Percentiles rank a stretch among this genome's conserved stretches.
Conservation (phyloP, 2,113 vertebrate genomes). For the Castor canadensis region DNA sequence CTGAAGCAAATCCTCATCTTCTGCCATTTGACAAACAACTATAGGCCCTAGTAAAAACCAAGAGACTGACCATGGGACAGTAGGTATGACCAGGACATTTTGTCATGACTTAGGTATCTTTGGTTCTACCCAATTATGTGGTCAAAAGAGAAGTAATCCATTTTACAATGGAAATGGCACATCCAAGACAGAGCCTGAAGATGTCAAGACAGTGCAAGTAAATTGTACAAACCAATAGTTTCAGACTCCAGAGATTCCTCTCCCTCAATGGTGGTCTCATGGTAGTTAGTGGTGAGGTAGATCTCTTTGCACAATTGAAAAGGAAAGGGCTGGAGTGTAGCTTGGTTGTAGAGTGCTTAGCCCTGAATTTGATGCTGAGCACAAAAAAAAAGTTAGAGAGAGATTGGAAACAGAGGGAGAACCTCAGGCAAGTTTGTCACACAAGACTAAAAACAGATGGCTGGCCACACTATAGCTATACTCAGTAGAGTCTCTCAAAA, state of each 20-base stretch:
- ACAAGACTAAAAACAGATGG: neutral
- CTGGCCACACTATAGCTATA: neutral
- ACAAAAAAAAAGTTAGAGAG: too few relatives aligned
- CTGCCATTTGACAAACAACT: neutral
- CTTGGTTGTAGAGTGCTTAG: neutral
- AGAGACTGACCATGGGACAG: neutral
- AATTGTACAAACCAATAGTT: neutral
- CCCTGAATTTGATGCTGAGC: neutral
- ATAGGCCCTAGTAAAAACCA: neutral
- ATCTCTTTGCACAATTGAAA: neutral
- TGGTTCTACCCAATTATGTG: neutral
- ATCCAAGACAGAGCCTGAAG: neutral
- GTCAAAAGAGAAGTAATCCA: neutral
- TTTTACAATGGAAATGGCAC: neutral
- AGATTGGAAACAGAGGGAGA: neutral
- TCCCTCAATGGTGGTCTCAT: neutral
- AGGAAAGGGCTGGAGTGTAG: neutral
- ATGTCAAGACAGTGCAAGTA: neutral
- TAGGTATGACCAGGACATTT: neutral
- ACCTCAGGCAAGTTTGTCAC: neutral
- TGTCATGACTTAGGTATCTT: neutral
- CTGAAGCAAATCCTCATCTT: neutral
- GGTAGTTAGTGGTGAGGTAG: neutral
- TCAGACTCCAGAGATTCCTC: neutral
- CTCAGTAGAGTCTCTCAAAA: neutral